A percentile compares a stretch with the other conserved stretches of the same genome.
Conservation (phyloP, 2,797 vertebrate species). For the Acropternis orthonyx region DNA sequence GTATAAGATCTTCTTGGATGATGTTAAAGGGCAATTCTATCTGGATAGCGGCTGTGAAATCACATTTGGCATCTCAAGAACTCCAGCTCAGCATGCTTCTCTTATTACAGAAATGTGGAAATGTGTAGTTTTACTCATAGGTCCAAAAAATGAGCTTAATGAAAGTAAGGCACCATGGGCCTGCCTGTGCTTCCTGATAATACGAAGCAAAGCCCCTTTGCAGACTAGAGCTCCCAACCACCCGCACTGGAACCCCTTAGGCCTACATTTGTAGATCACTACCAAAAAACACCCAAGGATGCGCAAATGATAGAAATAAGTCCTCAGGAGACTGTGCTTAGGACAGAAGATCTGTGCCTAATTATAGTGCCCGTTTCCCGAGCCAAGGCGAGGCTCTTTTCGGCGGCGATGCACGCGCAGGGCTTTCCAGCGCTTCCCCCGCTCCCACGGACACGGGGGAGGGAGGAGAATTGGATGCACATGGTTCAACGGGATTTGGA, state of each 20-base stretch:
- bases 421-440: background rate
- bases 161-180: background rate
- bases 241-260: background rate
- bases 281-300: background rate
- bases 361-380: background rate
- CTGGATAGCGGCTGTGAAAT: constrained; percentile 40
- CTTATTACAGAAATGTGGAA: constrained; percentile 6
- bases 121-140: background rate
- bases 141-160: constrained; percentile 17
- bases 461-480: constrained; percentile 37
- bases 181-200: background rate
- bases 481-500: constrained; percentile 45
- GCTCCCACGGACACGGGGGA: background rate
- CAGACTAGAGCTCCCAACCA: background rate
- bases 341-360: background rate
- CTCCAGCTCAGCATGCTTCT: background rate
- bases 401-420: accelerated
- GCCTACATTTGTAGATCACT: accelerated
- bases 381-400: background rate
- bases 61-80: constrained; percentile 46
- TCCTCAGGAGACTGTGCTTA: background rate
- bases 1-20: background rate
- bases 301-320: background rate
- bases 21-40: constrained; percentile 41
- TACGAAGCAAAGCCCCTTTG: background rate